These are phyloP conservation scores for Eristalinus sepulchralis DNA, from an alignment of 2,888 invertebrate genomes.

Conservation along the genomic window DNA sequence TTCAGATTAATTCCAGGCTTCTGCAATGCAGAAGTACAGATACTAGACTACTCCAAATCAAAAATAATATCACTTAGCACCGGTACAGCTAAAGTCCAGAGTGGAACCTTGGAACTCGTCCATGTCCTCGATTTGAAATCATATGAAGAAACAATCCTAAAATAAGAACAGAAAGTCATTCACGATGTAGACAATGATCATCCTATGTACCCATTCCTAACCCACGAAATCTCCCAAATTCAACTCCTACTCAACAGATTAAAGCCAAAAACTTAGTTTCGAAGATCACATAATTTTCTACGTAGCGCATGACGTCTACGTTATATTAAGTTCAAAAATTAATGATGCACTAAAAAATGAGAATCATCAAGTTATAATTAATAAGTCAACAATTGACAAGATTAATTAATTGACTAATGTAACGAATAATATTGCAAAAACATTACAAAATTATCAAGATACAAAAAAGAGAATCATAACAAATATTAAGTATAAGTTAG, in stretches of 20 bases:
- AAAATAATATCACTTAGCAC: conserved; percentile 2
- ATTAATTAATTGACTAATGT: conserved; percentile 32
- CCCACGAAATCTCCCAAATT: conserved; percentile 1
- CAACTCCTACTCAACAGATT: neutral
- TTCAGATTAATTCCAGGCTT: neutral
- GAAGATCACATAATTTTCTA: conserved; percentile 7
- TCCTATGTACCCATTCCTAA: neutral
- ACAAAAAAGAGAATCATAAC: neutral
- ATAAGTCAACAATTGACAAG: conserved; percentile 21
- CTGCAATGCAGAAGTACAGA: neutral
- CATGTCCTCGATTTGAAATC: conserved; percentile 1
- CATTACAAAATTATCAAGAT: neutral
- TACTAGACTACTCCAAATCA: conserved; percentile 11
- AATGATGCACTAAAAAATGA: neutral
- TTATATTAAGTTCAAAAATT: conserved; percentile 21
- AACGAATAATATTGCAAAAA: conserved; percentile 3
- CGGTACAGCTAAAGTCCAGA: neutral
- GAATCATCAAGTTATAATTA: conserved; percentile 22
- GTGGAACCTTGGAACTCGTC: neutral
- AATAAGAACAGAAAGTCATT: neutral
- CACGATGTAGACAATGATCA: neutral
- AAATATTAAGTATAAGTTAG: conserved; percentile 38
- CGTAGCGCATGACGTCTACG: conserved; percentile 10
- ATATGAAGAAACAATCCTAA: neutral
- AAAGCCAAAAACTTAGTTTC: neutral